Percentiles rank a stretch among this genome's conserved stretches.
These are phyloP conservation scores for Drosophila ananassae DNA, from an alignment of 1,140 invertebrate species.

Conservation along the genomic window DNA sequence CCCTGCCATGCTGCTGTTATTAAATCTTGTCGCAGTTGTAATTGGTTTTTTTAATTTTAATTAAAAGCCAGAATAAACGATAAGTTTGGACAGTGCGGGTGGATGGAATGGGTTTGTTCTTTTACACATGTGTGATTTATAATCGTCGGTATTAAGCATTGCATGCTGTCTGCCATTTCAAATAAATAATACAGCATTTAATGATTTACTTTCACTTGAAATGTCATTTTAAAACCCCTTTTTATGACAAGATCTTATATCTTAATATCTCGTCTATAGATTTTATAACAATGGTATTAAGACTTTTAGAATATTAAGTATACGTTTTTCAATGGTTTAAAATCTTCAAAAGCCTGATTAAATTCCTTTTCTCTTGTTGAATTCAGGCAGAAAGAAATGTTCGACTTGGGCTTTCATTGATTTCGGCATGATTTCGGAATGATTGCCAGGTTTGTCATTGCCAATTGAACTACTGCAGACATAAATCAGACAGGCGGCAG, in stretches of 20 bases:
- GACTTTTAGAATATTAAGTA: too few relatives aligned
- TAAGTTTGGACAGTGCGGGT: constrained; percentile 41
- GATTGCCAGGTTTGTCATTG: constrained; percentile 51
- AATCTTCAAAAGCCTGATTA: background rate
- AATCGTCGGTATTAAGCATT: constrained; percentile 23
- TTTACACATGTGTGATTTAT: constrained; percentile 49
- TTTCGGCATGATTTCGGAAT: constrained; percentile 36
- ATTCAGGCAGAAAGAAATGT: background rate
- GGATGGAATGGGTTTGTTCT: constrained; percentile 14
- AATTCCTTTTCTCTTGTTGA: background rate
- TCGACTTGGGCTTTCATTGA: constrained; percentile 30
- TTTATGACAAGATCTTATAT: background rate
- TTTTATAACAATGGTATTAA: background rate
- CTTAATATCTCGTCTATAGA: background rate
- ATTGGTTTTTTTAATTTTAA: constrained; percentile 77
- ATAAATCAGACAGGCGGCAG: constrained; percentile 61
- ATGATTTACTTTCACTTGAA: constrained; percentile 8
- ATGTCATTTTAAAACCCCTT: background rate
- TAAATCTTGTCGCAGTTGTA: constrained; percentile 70
- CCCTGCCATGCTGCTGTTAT: constrained; percentile 47
- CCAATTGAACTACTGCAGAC: constrained; percentile 67
- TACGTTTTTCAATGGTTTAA: too few relatives aligned
- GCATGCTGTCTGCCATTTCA: constrained; percentile 33
- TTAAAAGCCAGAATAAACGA: constrained; percentile 68
- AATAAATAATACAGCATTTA: constrained; percentile 29